Evolutionary conservation across 2,888 invertebrate species (phyloP).

Genomic region (Mesodorylaimus sp.): DNA sequence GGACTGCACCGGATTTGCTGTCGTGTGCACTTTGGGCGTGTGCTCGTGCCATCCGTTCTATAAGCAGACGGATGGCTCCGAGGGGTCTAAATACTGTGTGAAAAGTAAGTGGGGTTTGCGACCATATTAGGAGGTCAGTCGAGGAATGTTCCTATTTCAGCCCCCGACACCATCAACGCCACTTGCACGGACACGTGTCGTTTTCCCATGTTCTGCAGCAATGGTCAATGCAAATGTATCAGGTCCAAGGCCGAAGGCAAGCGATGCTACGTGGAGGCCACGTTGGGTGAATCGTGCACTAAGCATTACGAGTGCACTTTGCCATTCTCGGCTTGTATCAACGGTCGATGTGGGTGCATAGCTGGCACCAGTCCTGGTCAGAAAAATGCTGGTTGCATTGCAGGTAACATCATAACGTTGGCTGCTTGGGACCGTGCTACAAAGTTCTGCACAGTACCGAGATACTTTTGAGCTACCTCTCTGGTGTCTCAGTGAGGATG

Average conservation of each 20-base stretch:
- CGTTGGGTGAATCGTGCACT: neutral
- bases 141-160: neutral
- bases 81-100: neutral
- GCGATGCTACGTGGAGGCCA: neutral
- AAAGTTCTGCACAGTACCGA: too few relatives aligned
- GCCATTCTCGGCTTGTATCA: neutral
- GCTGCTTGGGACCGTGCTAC: too few relatives aligned
- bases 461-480: too few relatives aligned
- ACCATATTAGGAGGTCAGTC: too few relatives aligned
- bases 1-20: conserved; percentile 1
- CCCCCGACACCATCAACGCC: neutral
- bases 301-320: neutral
- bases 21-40: neutral
- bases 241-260: neutral
- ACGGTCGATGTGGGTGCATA: neutral
- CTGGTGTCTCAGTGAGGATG: too few relatives aligned
- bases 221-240: conserved; percentile 1
- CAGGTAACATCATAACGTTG: too few relatives aligned
- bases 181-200: neutral
- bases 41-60: neutral
- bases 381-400: neutral
- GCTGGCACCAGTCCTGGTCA: neutral
- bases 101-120: neutral
- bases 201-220: conserved; percentile 2
- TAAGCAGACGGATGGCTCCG: neutral